Base-by-base conservation (phyloP, 1,140 invertebrate species). In the Thaumatotibia leucotreta region DNA sequence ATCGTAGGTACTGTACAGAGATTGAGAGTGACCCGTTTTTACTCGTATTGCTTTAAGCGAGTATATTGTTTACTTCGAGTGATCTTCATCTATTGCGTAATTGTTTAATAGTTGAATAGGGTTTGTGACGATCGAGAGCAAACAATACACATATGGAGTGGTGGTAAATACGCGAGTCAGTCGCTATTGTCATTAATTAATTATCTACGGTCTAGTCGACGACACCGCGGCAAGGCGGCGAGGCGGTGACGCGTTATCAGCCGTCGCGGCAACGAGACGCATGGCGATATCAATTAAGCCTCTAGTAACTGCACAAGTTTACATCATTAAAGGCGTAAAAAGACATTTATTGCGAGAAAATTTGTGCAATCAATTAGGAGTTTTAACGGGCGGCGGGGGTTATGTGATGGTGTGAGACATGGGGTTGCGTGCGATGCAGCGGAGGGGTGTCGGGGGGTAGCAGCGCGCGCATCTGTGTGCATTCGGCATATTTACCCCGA, bases 401-500 rank as follows among this genome's bases (percentile, higher is more conserved):
- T 11, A 39, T 45, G 63, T 39, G 33, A 35, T 49, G 63, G 63
- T 58, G 52, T n/a, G n/a, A 88, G 86, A 82, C 85, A 79, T 74
- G 62, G 81, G 75, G 50, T 81, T 82, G 87, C 84, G 87, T 88
- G 86, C 82, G 72, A 84, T 89, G 87, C 87, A 88, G 77, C 83
- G 82, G 71, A 76, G 79, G 69, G 61, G 67, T 39, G 74, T 52
- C 63, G 69, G 68, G 75, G 69, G 76, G 74, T 72, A 70, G 72
- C 83, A 82, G 88, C 88, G 88, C 88, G 88, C 87, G 87, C 87
- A 90, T 90, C 86, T 88, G 88, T 89, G 86, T 90, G 88, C 88
- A 90, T 88, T 88, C 86, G 86, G 88, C 85, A 90, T 90, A 90
- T 90, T 90, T 90, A 90, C 88, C 88, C 88, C 82, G 86, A 88